phyloP scores from a whole-genome alignment of 2,888 invertebrate species.

The Noctua fimbriata region DNA sequence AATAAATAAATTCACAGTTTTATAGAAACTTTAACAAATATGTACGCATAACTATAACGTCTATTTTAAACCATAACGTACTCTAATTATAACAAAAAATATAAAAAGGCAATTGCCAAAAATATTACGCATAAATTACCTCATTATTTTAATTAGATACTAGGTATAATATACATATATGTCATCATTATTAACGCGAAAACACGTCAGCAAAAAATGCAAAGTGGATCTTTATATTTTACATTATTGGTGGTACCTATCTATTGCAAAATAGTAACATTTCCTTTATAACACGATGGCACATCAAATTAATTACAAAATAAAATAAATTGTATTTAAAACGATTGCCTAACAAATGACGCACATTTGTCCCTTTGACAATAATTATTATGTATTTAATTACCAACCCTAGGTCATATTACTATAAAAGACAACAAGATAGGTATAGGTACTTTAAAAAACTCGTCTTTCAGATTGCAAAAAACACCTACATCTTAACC shows the following conservation, averaged over 20 bases:
- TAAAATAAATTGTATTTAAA: neutral
- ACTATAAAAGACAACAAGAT: neutral
- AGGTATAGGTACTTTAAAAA: neutral
- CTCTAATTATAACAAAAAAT: constrained; percentile 2
- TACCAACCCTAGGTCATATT: neutral
- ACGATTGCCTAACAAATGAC: neutral
- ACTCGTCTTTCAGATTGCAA: neutral
- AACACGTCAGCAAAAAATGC: neutral
- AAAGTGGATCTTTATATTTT: neutral
- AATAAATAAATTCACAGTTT: constrained; percentile 25
- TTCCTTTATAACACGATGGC: constrained; percentile 13
- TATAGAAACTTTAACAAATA: neutral
- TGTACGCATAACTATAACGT: neutral
- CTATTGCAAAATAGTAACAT: neutral
- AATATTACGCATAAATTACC: constrained; percentile 16
- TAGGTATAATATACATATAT: too few species aligned
- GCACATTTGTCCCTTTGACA: constrained; percentile 5
- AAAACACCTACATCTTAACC: neutral
- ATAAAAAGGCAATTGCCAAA: neutral
- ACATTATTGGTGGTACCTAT: neutral
- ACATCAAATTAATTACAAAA: constrained; percentile 25
- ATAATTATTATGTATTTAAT: constrained; percentile 22
- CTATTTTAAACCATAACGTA: constrained; percentile 8
- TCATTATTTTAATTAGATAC: neutral
- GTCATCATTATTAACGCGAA: neutral